These are phyloP conservation scores for Neotragus pygmaeus DNA, from an alignment of 2,113 vertebrate genomes.

Conservation along the genomic window DNA sequence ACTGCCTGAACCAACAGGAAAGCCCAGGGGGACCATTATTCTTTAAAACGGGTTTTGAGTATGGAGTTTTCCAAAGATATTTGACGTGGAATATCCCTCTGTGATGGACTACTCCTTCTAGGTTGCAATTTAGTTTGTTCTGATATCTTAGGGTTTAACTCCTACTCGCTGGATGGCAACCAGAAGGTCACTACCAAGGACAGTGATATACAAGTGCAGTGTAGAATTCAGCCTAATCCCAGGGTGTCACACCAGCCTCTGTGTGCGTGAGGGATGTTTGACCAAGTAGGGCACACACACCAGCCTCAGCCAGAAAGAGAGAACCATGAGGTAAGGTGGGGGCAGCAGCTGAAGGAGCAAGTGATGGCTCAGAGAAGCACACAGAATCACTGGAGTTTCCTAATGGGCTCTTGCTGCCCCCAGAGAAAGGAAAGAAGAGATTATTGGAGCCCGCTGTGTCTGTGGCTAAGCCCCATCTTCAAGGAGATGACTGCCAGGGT, in stretches of 20 bases:
- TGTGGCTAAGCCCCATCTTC: neutral
- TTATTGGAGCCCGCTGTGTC: neutral
- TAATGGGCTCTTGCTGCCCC: neutral
- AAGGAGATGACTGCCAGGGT: neutral
- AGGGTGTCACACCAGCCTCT: neutral
- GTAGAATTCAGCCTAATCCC: neutral
- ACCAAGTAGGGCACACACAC: too few species aligned
- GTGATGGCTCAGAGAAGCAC: neutral
- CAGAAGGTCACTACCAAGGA: neutral
- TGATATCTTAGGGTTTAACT: conserved; percentile 34
- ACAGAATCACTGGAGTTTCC: fast-evolving
- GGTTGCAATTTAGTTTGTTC: neutral
- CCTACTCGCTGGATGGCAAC: conserved; percentile 53
- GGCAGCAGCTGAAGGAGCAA: neutral
- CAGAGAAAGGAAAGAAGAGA: conserved; percentile 38
- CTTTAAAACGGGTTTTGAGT: neutral
- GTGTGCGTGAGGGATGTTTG: neutral
- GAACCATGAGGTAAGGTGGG: neutral
- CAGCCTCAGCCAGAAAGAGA: neutral
- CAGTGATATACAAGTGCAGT: conserved; percentile 31
- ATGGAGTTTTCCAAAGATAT: neutral
- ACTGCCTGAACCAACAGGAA: neutral
- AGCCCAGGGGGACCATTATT: neutral
- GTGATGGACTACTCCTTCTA: fast-evolving
- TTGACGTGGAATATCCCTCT: neutral